Evolutionary conservation across 2,113 vertebrate species (phyloP).

Genomic region (Mastomys coucha): DNA sequence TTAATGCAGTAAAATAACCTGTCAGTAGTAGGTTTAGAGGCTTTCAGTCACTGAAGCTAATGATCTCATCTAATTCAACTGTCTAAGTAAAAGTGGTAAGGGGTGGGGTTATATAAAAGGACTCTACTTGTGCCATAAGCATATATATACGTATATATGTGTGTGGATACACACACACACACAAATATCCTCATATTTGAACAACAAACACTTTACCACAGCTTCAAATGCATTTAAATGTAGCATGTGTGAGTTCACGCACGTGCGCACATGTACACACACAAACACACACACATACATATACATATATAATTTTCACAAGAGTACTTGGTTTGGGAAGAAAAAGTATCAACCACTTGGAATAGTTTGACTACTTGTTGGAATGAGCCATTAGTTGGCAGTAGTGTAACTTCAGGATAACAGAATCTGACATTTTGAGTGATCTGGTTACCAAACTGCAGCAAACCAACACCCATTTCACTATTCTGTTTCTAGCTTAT

Average conservation of each 20-base stretch:
- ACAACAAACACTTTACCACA: background rate
- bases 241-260: background rate
- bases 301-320: background rate
- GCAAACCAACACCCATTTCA: background rate
- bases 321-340: background rate
- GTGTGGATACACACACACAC: too few species aligned
- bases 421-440: background rate
- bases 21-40: background rate
- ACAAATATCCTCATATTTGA: background rate
- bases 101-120: background rate
- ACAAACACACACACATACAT: too few species aligned
- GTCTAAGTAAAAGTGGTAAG: slow-evolving; percentile 31
- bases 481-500: background rate
- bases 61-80: background rate
- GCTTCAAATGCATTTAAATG: slow-evolving; percentile 18
- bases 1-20: background rate
- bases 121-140: background rate
- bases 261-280: too few species aligned
- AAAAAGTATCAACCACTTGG: background rate
- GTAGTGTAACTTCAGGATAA: slow-evolving; percentile 10
- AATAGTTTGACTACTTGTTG: background rate
- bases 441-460: background rate
- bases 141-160: too few species aligned
- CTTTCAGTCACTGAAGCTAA: background rate
- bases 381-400: background rate